phyloP scores from a whole-genome alignment of 2,888 invertebrate species.

The Tyria jacobaeae region DNA sequence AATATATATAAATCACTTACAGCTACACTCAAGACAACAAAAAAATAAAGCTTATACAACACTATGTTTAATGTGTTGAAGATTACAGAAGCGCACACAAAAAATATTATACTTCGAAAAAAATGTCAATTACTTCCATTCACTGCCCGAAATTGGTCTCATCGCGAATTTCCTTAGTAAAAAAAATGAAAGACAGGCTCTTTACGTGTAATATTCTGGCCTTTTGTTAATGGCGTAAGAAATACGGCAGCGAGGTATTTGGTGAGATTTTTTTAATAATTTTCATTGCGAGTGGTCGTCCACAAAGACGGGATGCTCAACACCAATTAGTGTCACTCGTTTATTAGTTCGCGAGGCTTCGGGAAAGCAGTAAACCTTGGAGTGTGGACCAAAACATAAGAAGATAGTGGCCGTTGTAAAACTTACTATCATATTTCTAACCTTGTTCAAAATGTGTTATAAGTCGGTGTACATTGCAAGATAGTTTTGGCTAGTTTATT shows the following conservation, averaged over 20 bases:
- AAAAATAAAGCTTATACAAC: too few species aligned
- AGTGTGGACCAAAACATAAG: conserved; percentile 28
- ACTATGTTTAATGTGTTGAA: too few species aligned
- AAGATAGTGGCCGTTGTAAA: not conserved
- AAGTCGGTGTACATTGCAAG: too few species aligned
- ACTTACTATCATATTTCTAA: too few species aligned
- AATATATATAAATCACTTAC: too few species aligned
- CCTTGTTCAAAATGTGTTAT: too few species aligned
- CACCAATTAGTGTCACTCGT: conserved; percentile 80
- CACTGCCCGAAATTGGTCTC: conserved; percentile 54
- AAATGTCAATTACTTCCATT: conserved; percentile 54
- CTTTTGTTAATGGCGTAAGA: conserved; percentile 63
- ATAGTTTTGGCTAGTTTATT: too few species aligned
- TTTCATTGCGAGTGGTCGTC: conserved; percentile 63
- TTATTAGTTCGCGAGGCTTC: conserved; percentile 68
- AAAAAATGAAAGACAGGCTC: conserved; percentile 52
- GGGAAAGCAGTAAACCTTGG: conserved; percentile 44
- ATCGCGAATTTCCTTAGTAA: conserved; percentile 49
- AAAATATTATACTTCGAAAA: conserved; percentile 39
- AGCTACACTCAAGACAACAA: too few species aligned
- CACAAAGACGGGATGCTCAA: conserved; percentile 58
- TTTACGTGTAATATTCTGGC: conserved; percentile 60
- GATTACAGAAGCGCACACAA: conserved; percentile 17
- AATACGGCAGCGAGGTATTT: conserved; percentile 58
- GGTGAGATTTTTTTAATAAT: conserved; percentile 57